Evolutionary conservation across 2,888 invertebrate genomes (phyloP), one percentile per base, ranked within the genome.

Genomic region (Cheilosia vulpina): DNA sequence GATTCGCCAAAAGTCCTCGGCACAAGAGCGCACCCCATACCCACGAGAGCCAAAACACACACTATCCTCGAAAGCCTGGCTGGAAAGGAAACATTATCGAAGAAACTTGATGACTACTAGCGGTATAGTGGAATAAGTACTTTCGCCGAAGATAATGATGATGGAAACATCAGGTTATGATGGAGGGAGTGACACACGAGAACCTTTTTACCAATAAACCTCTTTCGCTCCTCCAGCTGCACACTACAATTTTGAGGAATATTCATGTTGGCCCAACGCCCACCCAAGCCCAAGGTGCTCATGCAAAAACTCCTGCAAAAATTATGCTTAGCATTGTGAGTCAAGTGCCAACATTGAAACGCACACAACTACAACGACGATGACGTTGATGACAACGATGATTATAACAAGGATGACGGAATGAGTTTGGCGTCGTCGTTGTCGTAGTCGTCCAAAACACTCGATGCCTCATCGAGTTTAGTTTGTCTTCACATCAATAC

Each of bases 401-500:
- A 17, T 69, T 50, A 60, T 38, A 27, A 9, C 4, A 21, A 47
- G 21, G 69, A 58, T 60, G 58, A 76, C 58, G 63, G 57, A 75
- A 76, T 63, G 69, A 58, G 69, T 71, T 81, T 81, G 68, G 69
- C 76, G 63, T 65, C 65, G 45, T 62, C 76, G 38, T 55, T 62
- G 53, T 80, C 63, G 72, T 55, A 15, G 69, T 47, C 41, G 53
- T 68, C 72, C 63, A 62, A 78, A 62, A 78, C 82, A 78, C 82
- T 83, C 83, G 73, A 78, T 69, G 73, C 73, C 77, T 83, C 78
- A 79, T 83, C 68, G 83, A 79, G 73, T 79, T 73, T 58, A 79
- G 77, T 83, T 83, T 80, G 84, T 76, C 80, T 71, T 80, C 84
- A 80, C 80, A 80, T 84, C 84, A 84, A 75, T 80, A 65, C 78